Percentiles rank a stretch among this genome's conserved stretches.
phyloP scores from a whole-genome alignment of 2,113 vertebrate species.

The Dissostichus mawsoni region DNA sequence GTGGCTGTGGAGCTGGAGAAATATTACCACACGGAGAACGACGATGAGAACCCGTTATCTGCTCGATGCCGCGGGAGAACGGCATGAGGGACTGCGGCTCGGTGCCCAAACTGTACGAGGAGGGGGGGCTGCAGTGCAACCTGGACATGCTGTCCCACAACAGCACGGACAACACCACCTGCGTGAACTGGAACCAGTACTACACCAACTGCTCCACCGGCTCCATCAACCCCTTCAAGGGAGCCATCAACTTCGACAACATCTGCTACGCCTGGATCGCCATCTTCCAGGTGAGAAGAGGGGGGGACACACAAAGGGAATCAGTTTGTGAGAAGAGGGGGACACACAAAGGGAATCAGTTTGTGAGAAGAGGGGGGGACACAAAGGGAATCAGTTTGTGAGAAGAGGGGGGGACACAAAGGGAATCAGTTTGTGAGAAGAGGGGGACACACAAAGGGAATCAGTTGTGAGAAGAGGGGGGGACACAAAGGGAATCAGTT shows the following conservation, averaged over 20 bases:
- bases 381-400: too few relatives aligned
- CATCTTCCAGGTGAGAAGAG: slow-evolving; percentile 93
- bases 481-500: too few relatives aligned
- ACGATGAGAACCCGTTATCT: slow-evolving; percentile 98
- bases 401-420: too few relatives aligned
- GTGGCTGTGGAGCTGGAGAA: slow-evolving; percentile 85
- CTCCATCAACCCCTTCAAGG: slow-evolving; percentile 95
- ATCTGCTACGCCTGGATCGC: slow-evolving; percentile 99
- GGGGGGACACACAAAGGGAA: too few relatives aligned
- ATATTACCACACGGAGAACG: slow-evolving; percentile 97
- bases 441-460: too few relatives aligned
- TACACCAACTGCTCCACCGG: slow-evolving; percentile 96
- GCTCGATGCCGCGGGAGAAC: slow-evolving; percentile 91
- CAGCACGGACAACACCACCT: slow-evolving; percentile 94
- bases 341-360: background rate
- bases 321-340: too few relatives aligned
- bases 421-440: too few relatives aligned
- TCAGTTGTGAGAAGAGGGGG: too few relatives aligned
- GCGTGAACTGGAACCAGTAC: slow-evolving; percentile 98
- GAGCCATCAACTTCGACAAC: slow-evolving; percentile 99
- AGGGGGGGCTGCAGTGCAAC: slow-evolving; percentile 89
- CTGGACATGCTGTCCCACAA: slow-evolving; percentile 92
- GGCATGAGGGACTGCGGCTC: slow-evolving; percentile 94
- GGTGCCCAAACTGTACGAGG: slow-evolving; percentile 88
- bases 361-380: background rate